These are phyloP conservation scores for Bufotes viridis DNA, from an alignment of 2,797 vertebrate species.

Conservation along the genomic window DNA sequence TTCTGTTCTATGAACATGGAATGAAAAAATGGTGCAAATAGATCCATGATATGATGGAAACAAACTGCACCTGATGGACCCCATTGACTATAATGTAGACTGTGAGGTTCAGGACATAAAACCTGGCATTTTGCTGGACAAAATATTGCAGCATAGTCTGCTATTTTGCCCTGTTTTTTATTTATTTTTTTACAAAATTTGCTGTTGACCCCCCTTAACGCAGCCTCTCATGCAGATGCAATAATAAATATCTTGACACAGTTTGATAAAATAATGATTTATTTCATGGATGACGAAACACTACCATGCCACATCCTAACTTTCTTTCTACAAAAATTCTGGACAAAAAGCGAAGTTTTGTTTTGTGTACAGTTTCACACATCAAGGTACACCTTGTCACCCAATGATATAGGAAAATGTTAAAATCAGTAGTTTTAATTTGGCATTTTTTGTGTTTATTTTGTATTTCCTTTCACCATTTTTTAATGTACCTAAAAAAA, in stretches of 20 bases:
- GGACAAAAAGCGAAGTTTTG: constrained; percentile 69
- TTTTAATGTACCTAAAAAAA: constrained; percentile 65
- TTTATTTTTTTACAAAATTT: no score
- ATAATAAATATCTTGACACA: constrained; percentile 46
- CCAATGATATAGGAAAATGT: constrained; percentile 61
- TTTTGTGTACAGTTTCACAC: constrained; percentile 57
- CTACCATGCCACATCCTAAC: constrained; percentile 84
- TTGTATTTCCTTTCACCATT: constrained; percentile 65
- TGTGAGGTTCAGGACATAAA: no score
- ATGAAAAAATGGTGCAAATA: no score
- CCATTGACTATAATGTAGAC: no score
- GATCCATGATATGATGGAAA: no score
- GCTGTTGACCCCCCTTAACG: no score
- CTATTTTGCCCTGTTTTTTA: no score
- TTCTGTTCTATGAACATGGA: no score
- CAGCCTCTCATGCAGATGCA: no score
- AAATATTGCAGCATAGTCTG: no score
- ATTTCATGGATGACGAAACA: constrained; percentile 85
- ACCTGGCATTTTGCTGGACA: no score
- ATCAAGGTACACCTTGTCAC: constrained; percentile 62
- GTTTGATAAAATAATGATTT: constrained; percentile 91
- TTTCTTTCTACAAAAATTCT: constrained; percentile 73
- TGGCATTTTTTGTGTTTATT: constrained; percentile 69
- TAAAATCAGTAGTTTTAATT: constrained; percentile 64
- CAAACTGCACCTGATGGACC: no score